Evolutionary conservation across 2,113 vertebrate genomes (phyloP), one percentile per base, ranked within the genome.

Genomic region (Phyllostomus discolor): DNA sequence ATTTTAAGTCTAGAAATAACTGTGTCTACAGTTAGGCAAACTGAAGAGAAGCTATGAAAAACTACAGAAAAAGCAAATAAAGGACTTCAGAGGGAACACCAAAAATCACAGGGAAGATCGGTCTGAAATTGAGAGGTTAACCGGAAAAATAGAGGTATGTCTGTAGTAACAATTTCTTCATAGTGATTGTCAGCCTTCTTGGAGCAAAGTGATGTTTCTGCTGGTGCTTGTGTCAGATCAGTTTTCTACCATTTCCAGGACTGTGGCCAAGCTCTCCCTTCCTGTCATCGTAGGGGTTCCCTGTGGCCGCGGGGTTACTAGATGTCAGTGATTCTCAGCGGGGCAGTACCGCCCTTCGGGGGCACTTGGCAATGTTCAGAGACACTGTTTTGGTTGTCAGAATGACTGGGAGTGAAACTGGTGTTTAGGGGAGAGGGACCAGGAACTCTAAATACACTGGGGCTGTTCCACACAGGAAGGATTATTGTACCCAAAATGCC

Each of bases 41-140:
- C 98, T 99, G 97, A 99, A 99, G 96, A 99, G 98, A 98, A 99
- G 98, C 98, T 99, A 99, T 97, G 99, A 99, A 97, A 99, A 99
- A 97, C 98, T 99, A 85, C 99, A 99, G 97, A 99, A 98, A 95
- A 99, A 98, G 95, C 99, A 99, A 24, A 46, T 98, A 38, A 99
- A 98, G 93, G 99, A 99, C 88, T 95, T 91, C 64, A 98, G 98
- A 41, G 98, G 97, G 94, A 98, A 98, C 80, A 66, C 96, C 33
- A 99, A 92, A 93, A 97, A 96, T 96, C 98, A 96, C 75, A 97
- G 97, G 88, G 99, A 99, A 0, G 98, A 99, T 43, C 94, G 85
- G 10, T 98, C 98, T 87, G 99, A 99, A 97, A 97, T 99, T 92
- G 98, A 95, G 54, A 98, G 94, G 24, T 97, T 99, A 91, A 99